phyloP scores from a whole-genome alignment of 2,888 invertebrate species.

The Oconnorella tubifera region DNA sequence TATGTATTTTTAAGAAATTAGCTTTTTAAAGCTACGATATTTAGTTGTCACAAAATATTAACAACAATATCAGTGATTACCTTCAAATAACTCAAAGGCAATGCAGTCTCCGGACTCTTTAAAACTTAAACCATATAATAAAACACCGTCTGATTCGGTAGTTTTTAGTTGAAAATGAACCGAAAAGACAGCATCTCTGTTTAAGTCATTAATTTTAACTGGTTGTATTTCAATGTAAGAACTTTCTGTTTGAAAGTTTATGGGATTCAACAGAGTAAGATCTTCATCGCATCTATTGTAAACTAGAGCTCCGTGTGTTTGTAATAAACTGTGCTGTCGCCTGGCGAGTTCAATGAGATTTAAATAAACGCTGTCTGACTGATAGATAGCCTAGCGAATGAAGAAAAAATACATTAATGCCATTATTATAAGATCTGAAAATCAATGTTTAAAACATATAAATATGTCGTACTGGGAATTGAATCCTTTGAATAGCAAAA shows the following conservation, averaged over 20 bases:
- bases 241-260: slow-evolving; percentile 85
- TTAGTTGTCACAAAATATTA: too few relatives aligned
- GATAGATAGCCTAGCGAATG: too few relatives aligned
- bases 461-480: too few relatives aligned
- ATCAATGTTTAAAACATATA: too few relatives aligned
- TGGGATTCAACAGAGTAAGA: slow-evolving; percentile 65
- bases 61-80: too few relatives aligned
- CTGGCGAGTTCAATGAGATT: slow-evolving; percentile 84
- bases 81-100: not conserved
- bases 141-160: slow-evolving; percentile 80
- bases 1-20: too few relatives aligned
- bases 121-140: not conserved
- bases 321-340: slow-evolving; percentile 75
- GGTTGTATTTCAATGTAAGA: slow-evolving; percentile 67
- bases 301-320: slow-evolving; percentile 78
- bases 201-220: too few relatives aligned
- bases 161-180: slow-evolving; percentile 93
- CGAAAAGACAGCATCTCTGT: slow-evolving; percentile 71
- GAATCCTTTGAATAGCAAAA: too few relatives aligned
- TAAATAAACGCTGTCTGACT: slow-evolving; percentile 79
- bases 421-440: too few relatives aligned
- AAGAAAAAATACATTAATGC: too few relatives aligned
- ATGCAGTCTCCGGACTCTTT: too few relatives aligned
- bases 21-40: too few relatives aligned
- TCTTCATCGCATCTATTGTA: slow-evolving; percentile 48